A percentile compares a stretch with the other conserved stretches of the same genome.
phyloP scores from a whole-genome alignment of 2,797 vertebrate species.

The Taeniopygia guttata region DNA sequence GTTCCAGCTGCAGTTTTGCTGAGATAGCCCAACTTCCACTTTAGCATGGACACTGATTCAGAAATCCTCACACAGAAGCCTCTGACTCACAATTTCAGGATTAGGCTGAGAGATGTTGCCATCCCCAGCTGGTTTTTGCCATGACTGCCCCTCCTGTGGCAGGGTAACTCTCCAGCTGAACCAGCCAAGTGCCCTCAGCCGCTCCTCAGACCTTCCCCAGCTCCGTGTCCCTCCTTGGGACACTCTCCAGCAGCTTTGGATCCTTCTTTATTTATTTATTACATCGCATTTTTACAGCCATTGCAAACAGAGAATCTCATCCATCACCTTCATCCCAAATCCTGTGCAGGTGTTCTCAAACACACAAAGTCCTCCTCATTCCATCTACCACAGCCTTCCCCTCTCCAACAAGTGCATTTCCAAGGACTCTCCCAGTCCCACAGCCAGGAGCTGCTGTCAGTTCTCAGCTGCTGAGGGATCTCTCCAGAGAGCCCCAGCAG shows the following conservation, averaged over 20 bases:
- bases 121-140: background rate
- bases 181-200: background rate
- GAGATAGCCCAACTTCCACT: slow-evolving; percentile 21
- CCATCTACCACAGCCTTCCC: background rate
- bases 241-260: background rate
- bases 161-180: background rate
- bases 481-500: background rate
- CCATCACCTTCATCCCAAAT: background rate
- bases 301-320: background rate
- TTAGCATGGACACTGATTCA: slow-evolving; percentile 6
- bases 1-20: slow-evolving; percentile 56
- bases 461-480: background rate
- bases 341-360: background rate
- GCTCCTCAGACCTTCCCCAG: background rate
- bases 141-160: background rate
- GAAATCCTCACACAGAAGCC: background rate
- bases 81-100: slow-evolving; percentile 11
- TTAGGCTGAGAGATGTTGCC: slow-evolving; percentile 26
- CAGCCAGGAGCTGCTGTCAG: background rate
- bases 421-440: background rate
- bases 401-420: background rate
- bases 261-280: background rate
- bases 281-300: background rate
- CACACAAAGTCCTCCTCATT: background rate
- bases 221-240: background rate